Evolutionary conservation across 2,113 vertebrate species (phyloP), one percentile per base, ranked within the genome.

Genomic region (Mesocricetus auratus): DNA sequence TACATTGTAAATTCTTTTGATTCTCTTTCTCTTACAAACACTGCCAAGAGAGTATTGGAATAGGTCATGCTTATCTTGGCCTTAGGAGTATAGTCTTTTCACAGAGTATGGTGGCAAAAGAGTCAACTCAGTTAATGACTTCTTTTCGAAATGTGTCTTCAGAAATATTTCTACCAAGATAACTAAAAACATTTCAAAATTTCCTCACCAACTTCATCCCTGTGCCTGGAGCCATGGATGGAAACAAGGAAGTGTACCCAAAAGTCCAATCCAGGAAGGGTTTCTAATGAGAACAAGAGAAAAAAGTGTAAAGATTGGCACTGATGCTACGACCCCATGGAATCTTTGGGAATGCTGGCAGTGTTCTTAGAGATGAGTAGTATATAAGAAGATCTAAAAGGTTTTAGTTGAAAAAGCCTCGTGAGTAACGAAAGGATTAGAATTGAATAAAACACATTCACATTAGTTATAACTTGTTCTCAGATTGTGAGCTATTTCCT

Each of bases 91-190:
- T 1, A 81, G 50, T 66, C 16, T 94, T 92, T 74, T 47, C 77
- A 95, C 79, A 85, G 22, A 86, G 66, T 74, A 22, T 10, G 62
- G 69, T 58, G 85, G 50, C 0, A 7, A 53, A 56, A 50, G 36
- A 22, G 36, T 90, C 29, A 58, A 73, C 33, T 58, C n/a, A 26
- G 13, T 87, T 31, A 62, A n/a, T 53, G 8, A 8, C 17, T 88
- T 36, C 56, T 36, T 78, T 21, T 71, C 10, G 92, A 75, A 85
- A 77, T 74, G n/a, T 82, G 33, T 83, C 29, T 60, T 96, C 83
- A 85, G 66, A 95, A 95, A 90, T 68, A 92, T 86, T 95, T 78
- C 39, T 36, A 81, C 29, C 26, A n/a, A n/a, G n/a, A 97, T 79
- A 60, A 89, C 74, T 90, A 56, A 90, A 39, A 75, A 21, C 26